phyloP scores from a whole-genome alignment of 2,888 invertebrate genomes.

The Sinodicranocentrus sp. region DNA sequence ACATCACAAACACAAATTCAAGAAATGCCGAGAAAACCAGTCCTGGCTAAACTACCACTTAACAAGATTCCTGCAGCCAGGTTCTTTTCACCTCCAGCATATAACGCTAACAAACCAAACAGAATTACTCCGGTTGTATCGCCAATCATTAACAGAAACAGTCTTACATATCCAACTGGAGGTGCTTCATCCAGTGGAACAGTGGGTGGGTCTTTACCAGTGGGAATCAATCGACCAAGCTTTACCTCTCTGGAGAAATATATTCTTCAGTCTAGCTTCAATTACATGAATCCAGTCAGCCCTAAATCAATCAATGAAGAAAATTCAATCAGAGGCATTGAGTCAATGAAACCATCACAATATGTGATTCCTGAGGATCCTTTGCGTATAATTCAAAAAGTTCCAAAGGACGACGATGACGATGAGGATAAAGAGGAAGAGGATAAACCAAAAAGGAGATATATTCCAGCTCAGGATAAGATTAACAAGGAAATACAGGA shows the following conservation, averaged over 20 bases:
- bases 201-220: conserved; percentile 58
- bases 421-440: conserved; percentile 56
- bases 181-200: neutral
- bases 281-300: conserved; percentile 18
- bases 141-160: conserved; percentile 32
- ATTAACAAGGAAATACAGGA: conserved; percentile 71
- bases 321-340: neutral
- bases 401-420: conserved; percentile 35
- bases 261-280: conserved; percentile 59
- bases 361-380: conserved; percentile 51
- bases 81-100: conserved; percentile 52
- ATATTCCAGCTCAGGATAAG: conserved; percentile 73
- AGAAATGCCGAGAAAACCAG: conserved; percentile 44
- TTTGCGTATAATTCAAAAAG: conserved; percentile 57
- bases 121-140: conserved; percentile 51
- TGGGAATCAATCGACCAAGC: conserved; percentile 51
- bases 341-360: neutral
- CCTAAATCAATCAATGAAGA: conserved; percentile 5
- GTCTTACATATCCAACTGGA: neutral
- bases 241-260: conserved; percentile 64
- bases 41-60: conserved; percentile 38
- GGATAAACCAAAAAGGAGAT: conserved; percentile 70
- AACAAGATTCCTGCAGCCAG: conserved; percentile 54
- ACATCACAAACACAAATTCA: neutral
- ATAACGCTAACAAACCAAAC: conserved; percentile 49